Conservation (phyloP, 1,140 invertebrate genomes). For the Watersipora subatra region DNA sequence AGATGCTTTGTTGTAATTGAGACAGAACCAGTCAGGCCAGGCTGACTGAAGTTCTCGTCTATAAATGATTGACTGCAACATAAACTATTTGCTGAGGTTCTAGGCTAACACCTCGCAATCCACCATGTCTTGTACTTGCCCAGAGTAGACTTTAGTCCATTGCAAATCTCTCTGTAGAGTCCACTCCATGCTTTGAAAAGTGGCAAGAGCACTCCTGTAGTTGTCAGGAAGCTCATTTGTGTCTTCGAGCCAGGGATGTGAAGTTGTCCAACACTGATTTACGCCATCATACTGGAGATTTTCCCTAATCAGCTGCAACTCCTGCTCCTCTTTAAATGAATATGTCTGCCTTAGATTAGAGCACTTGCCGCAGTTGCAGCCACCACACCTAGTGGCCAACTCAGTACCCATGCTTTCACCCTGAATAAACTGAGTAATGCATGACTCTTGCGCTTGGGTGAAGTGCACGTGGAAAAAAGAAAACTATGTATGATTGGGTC, state of each 20-base stretch:
- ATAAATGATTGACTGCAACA: no score
- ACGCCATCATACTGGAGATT: background rate
- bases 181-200: background rate
- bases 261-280: background rate
- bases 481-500: no score
- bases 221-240: background rate
- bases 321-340: background rate
- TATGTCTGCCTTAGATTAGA: background rate
- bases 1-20: no score
- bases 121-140: background rate
- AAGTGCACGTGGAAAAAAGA: no score
- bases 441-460: no score
- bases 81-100: no score
- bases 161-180: background rate
- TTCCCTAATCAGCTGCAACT: background rate
- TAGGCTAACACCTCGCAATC: background rate
- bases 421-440: background rate
- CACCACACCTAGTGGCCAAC: background rate
- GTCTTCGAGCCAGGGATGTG: background rate
- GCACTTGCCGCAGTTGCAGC: background rate
- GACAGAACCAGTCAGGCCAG: no score
- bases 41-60: no score
- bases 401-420: background rate
- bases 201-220: background rate
- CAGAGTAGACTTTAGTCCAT: background rate